Conservation (phyloP, 2,888 invertebrate genomes). For the Agrotis segetum region DNA sequence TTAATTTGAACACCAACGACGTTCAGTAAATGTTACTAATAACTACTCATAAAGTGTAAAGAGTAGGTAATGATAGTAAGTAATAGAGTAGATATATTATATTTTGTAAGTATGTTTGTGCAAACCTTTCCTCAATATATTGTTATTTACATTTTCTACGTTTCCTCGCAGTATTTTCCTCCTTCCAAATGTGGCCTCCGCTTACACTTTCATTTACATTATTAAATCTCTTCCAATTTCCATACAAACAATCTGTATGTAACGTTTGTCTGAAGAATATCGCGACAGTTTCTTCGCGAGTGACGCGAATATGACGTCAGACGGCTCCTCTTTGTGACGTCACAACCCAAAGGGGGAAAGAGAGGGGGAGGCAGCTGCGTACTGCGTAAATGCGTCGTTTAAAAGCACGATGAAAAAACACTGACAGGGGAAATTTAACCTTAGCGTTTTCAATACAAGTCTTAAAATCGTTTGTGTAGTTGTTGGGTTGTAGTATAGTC, state of each 20-base stretch:
- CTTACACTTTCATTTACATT: not conserved
- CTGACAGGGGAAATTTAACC: constrained; percentile 11
- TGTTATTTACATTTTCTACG: not conserved
- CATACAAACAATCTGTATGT: constrained; percentile 26
- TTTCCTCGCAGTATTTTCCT: not conserved
- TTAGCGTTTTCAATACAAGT: not conserved
- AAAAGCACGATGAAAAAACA: constrained; percentile 32
- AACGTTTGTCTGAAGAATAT: constrained; percentile 41
- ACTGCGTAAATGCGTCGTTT: constrained; percentile 74
- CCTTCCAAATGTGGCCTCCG: rapidly evolving
- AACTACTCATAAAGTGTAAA: no score
- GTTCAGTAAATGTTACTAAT: no score
- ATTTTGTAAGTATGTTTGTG: no score
- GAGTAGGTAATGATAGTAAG: no score
- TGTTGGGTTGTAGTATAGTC: constrained; percentile 17
- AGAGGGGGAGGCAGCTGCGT: constrained; percentile 61
- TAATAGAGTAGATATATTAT: no score
- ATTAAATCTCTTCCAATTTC: constrained; percentile 23
- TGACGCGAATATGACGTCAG: constrained; percentile 70
- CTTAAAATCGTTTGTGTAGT: constrained; percentile 9
- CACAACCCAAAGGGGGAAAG: constrained; percentile 47
- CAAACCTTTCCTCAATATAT: no score
- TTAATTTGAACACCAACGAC: no score
- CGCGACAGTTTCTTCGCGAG: constrained; percentile 37
- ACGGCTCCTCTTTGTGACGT: constrained; percentile 69